Base-by-base conservation (phyloP, 1,140 invertebrate species). In the Antheraea pernyi region DNA sequence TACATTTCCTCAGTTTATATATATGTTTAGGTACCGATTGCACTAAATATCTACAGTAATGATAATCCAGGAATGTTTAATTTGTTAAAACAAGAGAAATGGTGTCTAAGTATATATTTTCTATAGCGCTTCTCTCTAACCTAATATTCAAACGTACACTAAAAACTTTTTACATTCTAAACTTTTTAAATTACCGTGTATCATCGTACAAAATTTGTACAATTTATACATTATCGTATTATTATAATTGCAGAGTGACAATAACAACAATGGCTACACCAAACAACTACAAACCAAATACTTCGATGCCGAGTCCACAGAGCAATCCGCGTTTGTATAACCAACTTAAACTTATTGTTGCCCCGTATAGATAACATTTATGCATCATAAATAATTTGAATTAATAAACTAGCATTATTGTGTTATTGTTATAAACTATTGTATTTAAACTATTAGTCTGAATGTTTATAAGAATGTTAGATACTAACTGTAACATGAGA, bases 211-310 rank as follows among this genome's bases (percentile, higher is more conserved):
- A 30, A 30, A 2, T 1, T 30, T 42, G 11, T 42, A 7, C 39
- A 9, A 42, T 4, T 16, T 53, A 53, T 53, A n/a, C 5, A 53
- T 16, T 53, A 16, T n/a, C 7, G 16, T 2, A 53, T 13, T 53
- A 2, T 53, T 16, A 53, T 53, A 53, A 11, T 53, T 53, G 0
- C 46, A 53, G 46, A 13, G 10, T 53, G 46, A 53, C 16, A 42
- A 42, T 11, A 42, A 42, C 39, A 16, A 16, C 62, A 7, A 65
- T 96, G 96, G 95, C 96, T 75, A 91, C 96, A 73, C 95, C 95
- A 75, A 93, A 93, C 74, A 96, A 95, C 86, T 96, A 96, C 79
- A 96, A 96, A 88, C 95, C 96, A 94, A 91, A 88, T 71, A 94
- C 95, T 77, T 94, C 95, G 69, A 94, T 95, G 81, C 93, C 95